phyloP scores from a whole-genome alignment of 1,140 invertebrate genomes.

The Calliopsis andreniformis region DNA sequence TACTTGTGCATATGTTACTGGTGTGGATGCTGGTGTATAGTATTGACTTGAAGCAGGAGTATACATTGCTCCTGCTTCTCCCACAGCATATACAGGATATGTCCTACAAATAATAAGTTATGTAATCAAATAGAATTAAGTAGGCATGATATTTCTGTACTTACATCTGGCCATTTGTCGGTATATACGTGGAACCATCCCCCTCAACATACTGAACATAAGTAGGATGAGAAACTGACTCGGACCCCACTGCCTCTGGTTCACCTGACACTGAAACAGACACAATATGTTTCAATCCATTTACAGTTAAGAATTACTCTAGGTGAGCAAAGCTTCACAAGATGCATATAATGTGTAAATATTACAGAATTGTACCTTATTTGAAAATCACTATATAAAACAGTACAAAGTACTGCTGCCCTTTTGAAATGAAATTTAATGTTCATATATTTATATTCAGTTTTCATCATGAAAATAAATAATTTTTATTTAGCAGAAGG shows the following conservation, averaged over 20 bases:
- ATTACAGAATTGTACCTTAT: background rate
- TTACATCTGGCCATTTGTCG: constrained; percentile 86
- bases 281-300: background rate
- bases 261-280: constrained; percentile 81
- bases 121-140: background rate
- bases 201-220: constrained; percentile 88
- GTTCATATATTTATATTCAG: background rate
- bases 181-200: constrained; percentile 86
- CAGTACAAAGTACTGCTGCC: background rate
- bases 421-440: constrained; percentile 16
- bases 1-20: constrained; percentile 84
- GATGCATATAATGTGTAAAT: background rate
- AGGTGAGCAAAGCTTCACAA: background rate
- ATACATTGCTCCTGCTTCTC: constrained; percentile 88
- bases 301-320: background rate
- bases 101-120: constrained; percentile 82
- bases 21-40: constrained; percentile 83
- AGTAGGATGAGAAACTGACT: constrained; percentile 83
- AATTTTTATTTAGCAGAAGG: background rate
- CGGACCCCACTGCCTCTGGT: constrained; percentile 81
- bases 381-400: constrained; percentile 2
- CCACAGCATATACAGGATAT: constrained; percentile 92
- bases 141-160: constrained; percentile 43
- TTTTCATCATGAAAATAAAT: background rate
- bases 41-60: constrained; percentile 85